Base-by-base conservation (phyloP, 2,888 invertebrate genomes). In the Phortica okadai region DNA sequence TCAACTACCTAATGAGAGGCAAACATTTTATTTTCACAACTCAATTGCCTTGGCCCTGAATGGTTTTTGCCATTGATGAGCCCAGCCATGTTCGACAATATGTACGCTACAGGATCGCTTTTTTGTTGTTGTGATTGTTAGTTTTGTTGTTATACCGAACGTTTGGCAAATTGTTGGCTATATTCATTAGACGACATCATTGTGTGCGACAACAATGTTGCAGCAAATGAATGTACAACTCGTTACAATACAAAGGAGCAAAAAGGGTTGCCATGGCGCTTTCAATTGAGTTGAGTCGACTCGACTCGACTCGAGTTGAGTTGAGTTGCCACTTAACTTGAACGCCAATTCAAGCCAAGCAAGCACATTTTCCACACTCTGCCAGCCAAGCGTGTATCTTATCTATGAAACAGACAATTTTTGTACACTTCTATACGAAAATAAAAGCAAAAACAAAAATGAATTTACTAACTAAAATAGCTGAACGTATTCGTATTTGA, bases 221-320 rank as follows among this genome's bases (percentile, higher is more conserved):
- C 86, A 74, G 73, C 86, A 84, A 85, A 84, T 84, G 87, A 78
- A 33, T 80, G 76, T 84, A 82, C 86, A 83, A 87, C 83, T 86
- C 83, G 78, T 77, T 82, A 77, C 83, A 87, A 85, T 10, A 16
- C 69, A 42, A 69, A 21, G 50, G 10, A 4, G 33, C 62, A 62
- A 62, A 62, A 21, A 62, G 25, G 62, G 8, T 14, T 50, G 14
- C 50, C n/a, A 62, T 62, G 33, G 16, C 25, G 14, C n/a, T 14
- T 56, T 16, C 56, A 56, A 16, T 14, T 14, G n/a, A n/a, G 14
- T 56, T 56, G n/a, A 16, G 56, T 11, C 10, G 56, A 56, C 5
- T 56, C 56, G 14, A 56, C 56, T 16, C 56, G 16, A 56, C 2
- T 16, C 1, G 56, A 56, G n/a, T 14, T 56, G 56, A 7, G 56